These are phyloP conservation scores for Porites lutea DNA, from an alignment of 64 coral and sea anemone species.

Conservation along the genomic window DNA sequence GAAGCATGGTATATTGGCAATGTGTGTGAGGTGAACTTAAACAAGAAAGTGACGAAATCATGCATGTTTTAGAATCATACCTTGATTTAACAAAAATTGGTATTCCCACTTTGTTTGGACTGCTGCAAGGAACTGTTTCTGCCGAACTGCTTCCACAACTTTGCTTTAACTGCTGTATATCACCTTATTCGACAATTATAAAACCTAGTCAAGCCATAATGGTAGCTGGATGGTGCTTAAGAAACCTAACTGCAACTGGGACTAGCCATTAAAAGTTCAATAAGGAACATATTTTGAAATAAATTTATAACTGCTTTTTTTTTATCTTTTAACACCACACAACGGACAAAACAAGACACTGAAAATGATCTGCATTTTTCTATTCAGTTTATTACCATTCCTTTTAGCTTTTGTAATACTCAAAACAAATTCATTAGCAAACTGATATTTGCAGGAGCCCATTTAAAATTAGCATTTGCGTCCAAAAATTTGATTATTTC, in stretches of 20 bases:
- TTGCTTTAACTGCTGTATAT: too few species aligned
- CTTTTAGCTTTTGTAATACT: not conserved
- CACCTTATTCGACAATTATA: too few species aligned
- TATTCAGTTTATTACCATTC: not conserved
- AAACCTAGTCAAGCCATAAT: not conserved
- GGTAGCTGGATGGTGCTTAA: not conserved
- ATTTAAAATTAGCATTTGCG: not conserved
- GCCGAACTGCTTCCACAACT: too few species aligned
- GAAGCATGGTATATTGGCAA: slow-evolving; percentile 4
- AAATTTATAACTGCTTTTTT: too few species aligned
- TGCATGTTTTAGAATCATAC: slow-evolving; percentile 10
- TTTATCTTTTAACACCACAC: too few species aligned
- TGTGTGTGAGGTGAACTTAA: slow-evolving; percentile 13
- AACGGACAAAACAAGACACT: not conserved
- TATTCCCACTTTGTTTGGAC: not conserved
- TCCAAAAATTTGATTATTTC: not conserved
- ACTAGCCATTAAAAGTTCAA: too few species aligned
- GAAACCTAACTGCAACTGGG: too few species aligned
- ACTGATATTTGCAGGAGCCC: not conserved
- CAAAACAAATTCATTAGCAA: not conserved
- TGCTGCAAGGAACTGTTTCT: too few species aligned
- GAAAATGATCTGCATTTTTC: slow-evolving; percentile 4
- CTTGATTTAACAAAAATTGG: not conserved
- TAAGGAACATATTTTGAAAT: too few species aligned
- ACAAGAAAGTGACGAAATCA: not conserved